phyloP scores from a whole-genome alignment of 2,888 invertebrate species.

The Dynastes tityus region DNA sequence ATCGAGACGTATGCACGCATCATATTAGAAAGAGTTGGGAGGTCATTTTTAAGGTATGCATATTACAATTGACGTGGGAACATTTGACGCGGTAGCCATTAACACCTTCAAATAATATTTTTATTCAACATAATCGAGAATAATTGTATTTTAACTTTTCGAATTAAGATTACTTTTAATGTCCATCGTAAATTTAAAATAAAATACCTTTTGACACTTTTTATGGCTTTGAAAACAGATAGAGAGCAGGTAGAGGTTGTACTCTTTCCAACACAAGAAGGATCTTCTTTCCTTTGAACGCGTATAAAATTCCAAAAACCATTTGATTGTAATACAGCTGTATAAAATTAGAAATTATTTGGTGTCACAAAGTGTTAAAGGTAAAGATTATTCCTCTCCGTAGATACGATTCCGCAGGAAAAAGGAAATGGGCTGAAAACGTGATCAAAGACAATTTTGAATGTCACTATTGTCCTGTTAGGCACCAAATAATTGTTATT shows the following conservation, averaged over 20 bases:
- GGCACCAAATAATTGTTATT: no score
- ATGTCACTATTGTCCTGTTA: no score
- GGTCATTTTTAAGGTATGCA: neutral
- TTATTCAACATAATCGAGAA: neutral
- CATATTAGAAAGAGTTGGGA: neutral
- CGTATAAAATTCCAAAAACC: neutral
- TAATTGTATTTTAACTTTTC: slow-evolving; percentile 28
- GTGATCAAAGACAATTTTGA: no score
- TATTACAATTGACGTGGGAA: slow-evolving; percentile 30
- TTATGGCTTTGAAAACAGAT: slow-evolving; percentile 11
- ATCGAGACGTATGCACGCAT: neutral
- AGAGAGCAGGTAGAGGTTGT: neutral
- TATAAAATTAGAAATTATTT: no score
- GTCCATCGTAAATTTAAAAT: neutral
- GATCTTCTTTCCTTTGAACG: neutral
- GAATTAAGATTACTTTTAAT: slow-evolving; percentile 28
- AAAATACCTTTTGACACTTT: neutral
- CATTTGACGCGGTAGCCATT: neutral
- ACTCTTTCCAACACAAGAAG: neutral
- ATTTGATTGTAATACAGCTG: no score
- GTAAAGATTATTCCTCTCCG: no score
- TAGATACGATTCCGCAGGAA: no score
- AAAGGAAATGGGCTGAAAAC: no score
- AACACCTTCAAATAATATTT: slow-evolving; percentile 2
- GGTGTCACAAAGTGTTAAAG: no score